Evolutionary conservation across 2,797 vertebrate genomes (phyloP), one percentile per base, ranked within the genome.

Genomic region (Chromobotia macracanthus): DNA sequence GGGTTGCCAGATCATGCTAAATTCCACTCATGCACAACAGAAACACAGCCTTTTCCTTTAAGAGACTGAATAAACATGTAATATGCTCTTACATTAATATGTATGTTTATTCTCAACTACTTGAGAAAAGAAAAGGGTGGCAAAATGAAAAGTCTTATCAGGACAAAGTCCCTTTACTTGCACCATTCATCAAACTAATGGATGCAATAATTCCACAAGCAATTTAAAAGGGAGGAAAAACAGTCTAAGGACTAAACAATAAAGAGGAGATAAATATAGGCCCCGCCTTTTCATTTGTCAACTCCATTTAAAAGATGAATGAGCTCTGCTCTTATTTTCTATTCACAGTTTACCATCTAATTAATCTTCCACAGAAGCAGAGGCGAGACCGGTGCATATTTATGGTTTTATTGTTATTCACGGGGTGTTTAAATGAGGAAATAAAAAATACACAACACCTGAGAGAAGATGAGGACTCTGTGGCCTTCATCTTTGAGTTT

Each of bases 381-480:
- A 80, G 46, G 35, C 70, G 58, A 51, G 56, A 13, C 11, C 2
- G 15, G 10, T 56, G 31, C 31, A 21, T 74, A 75, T 56, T 69
- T 80, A 63, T 75, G 61, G n/a, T 19, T 23, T 72, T 35, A 35
- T 82, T 71, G 50, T 71, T 64, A 66, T 74, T 74, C 77, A 19
- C 13, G 23, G 23, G 55, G 66, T 35, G 25, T 56, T 71, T 72
- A 56, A 61, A 55, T 56, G 23, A 58, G n/a, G 16, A 5, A 23
- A 66, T 65, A 72, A 65, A 65, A 53, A 21, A 38, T 8, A 64
- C 23, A 56, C 15, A 63, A 31, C 87, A 98, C 97, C 95, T 99
- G 97, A 19, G 97, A 99, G 89, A 99, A 99, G 88, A 99, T 99
- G 35, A 99, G 94, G 80, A 99, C 97, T 7, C 97, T 91, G 87